Conservation (phyloP, 2,888 invertebrate species). For the Cremastinae sp. region DNA sequence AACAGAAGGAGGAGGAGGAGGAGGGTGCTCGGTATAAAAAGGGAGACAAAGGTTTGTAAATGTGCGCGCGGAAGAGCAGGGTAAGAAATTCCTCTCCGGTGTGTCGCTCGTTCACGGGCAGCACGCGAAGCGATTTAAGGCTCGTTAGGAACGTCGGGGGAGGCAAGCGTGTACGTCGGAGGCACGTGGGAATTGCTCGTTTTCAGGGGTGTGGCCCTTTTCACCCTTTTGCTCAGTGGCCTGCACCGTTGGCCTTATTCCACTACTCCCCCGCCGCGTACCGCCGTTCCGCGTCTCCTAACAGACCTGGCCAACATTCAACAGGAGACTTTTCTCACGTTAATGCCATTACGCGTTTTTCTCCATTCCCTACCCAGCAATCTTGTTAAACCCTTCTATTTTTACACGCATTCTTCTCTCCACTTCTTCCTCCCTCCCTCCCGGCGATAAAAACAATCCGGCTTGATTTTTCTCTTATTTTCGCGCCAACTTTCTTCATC, state of each 20-base stretch:
- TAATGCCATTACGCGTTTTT: constrained; percentile 50
- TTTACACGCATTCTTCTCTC: constrained; percentile 9
- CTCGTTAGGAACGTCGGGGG: constrained; percentile 56
- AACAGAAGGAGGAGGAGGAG: constrained; percentile 40
- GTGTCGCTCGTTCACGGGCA: constrained; percentile 37
- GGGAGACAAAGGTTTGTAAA: constrained; percentile 9
- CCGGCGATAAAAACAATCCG: background rate
- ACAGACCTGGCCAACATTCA: constrained; percentile 45
- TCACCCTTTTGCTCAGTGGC: constrained; percentile 44
- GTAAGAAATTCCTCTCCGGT: constrained; percentile 48
- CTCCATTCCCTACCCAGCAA: background rate
- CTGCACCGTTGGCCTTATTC: background rate
- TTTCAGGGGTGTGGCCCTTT: constrained; percentile 44
- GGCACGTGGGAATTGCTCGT: constrained; percentile 38
- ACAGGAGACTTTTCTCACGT: constrained; percentile 54
- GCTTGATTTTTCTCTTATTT: background rate
- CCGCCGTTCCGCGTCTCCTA: constrained; percentile 10
- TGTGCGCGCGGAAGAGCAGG: constrained; percentile 11
- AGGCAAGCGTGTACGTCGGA: background rate
- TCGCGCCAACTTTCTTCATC: background rate
- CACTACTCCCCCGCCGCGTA: no score
- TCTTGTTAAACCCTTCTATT: constrained; percentile 15
- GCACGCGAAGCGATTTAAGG: constrained; percentile 54
- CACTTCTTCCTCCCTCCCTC: background rate
- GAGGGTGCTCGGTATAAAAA: background rate